Conservation (phyloP, 2,888 invertebrate genomes). For the Sepiola atlantica region DNA sequence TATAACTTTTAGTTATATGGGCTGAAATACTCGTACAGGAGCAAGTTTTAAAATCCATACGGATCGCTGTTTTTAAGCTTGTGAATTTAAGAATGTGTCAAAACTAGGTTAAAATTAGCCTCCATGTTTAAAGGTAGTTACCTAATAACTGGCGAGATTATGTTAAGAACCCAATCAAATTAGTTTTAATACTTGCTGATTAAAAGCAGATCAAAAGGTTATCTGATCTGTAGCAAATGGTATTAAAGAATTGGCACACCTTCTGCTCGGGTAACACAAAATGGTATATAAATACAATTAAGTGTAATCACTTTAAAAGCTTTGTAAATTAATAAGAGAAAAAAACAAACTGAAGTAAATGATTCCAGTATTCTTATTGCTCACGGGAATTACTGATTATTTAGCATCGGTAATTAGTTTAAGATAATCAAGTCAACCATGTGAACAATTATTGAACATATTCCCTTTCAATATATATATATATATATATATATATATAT, state of each 20-base stretch:
- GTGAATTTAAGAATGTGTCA: too few relatives aligned
- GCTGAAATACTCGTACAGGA: too few relatives aligned
- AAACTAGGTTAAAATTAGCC: too few relatives aligned
- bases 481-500: neutral
- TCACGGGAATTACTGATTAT: too few relatives aligned
- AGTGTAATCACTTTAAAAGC: neutral
- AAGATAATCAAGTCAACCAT: too few relatives aligned
- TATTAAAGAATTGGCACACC: neutral
- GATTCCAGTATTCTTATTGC: too few relatives aligned
- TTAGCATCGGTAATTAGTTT: too few relatives aligned
- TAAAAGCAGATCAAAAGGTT: neutral
- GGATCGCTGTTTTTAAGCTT: too few relatives aligned
- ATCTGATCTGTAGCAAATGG: neutral
- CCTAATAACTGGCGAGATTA: neutral
- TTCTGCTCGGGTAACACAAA: neutral
- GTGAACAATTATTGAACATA: too few relatives aligned
- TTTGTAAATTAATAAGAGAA: neutral
- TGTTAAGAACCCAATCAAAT: neutral
- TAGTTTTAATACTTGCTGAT: neutral
- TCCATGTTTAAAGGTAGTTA: too few relatives aligned
- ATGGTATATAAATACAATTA: neutral
- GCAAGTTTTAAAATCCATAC: too few relatives aligned
- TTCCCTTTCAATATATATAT: neutral
- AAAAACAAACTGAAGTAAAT: neutral
- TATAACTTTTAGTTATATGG: too few relatives aligned